Base-by-base conservation (phyloP, 2,113 vertebrate species). In the Zeus faber region DNA sequence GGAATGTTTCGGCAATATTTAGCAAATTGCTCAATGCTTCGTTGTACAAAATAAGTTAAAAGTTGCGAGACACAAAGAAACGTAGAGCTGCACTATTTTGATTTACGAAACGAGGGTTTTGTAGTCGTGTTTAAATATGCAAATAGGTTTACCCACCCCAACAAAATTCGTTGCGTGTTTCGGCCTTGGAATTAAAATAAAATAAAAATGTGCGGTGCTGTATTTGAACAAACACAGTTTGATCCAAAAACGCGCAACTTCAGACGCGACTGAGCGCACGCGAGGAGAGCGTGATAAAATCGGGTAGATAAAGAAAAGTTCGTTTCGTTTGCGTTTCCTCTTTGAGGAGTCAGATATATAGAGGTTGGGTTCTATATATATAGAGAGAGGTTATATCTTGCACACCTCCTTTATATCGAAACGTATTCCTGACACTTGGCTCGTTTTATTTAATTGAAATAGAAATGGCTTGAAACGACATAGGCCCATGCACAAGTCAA, bases 401-500 rank as follows among this genome's bases (percentile, higher is more conserved):
- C 54, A 65, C 31, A 49, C 58, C 52, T 76, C 80, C 63, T 84
- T 78, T 62, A 70, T 74, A 72, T 76, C 68, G 14, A 61, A 64
- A 76, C 61, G 65, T 67, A 60, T 46, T 49, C 59, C 51, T 26
- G 62, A 76, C n/a, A n/a, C 49, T 77, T 74, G 71, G 67, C 62
- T 77, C 59, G 39, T 48, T n/a, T n/a, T 73, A 24, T 49, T 60
- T 68, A 65, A 58, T 87, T 85, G 80, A 85, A n/a, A 81, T 81
- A 47, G 51, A 73, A 67, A 68, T 29, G 58, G 44, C 62, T 58
- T 80, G 78, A 86, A 85, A 80, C 70, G 71, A 79, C 67, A 85
- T 64, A 66, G 74, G 81, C 87, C 90, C 91, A 89, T 90, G 90
- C 91, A 92, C 87, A 77, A 87, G 87, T 92, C 89, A 87, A 89